phyloP scores from a whole-genome alignment of 2,888 invertebrate species.

The Tyria jacobaeae region DNA sequence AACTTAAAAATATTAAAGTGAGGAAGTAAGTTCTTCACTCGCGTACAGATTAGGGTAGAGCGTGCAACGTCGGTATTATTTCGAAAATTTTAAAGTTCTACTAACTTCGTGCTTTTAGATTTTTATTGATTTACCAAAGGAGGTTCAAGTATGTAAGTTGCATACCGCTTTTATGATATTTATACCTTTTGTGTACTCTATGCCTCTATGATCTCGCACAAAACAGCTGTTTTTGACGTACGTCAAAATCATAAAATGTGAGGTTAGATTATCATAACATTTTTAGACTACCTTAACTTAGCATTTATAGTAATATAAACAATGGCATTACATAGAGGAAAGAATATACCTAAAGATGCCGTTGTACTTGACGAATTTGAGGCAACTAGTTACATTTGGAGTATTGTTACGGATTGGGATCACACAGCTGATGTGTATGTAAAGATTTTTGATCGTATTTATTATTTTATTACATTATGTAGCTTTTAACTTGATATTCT shows the following conservation, averaged over 20 bases:
- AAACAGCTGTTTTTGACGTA: conserved; percentile 6
- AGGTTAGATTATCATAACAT: neutral
- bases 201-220: neutral
- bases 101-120: too few relatives aligned
- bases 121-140: too few relatives aligned
- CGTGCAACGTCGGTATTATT: too few relatives aligned
- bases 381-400: conserved; percentile 87
- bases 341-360: conserved; percentile 87
- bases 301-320: neutral
- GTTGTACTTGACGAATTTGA: conserved; percentile 85
- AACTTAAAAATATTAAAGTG: too few relatives aligned
- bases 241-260: neutral
- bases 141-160: too few relatives aligned
- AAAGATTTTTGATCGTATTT: neutral
- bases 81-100: too few relatives aligned
- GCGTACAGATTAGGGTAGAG: too few relatives aligned
- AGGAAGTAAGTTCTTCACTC: too few relatives aligned
- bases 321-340: conserved; percentile 87
- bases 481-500: too few relatives aligned
- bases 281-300: neutral
- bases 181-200: neutral
- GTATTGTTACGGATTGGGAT: conserved; percentile 87
- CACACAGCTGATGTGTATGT: conserved; percentile 87
- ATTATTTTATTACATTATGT: neutral
- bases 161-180: too few relatives aligned